phyloP scores from a whole-genome alignment of 1,140 invertebrate species.

The Maconellicoccus hirsutus region DNA sequence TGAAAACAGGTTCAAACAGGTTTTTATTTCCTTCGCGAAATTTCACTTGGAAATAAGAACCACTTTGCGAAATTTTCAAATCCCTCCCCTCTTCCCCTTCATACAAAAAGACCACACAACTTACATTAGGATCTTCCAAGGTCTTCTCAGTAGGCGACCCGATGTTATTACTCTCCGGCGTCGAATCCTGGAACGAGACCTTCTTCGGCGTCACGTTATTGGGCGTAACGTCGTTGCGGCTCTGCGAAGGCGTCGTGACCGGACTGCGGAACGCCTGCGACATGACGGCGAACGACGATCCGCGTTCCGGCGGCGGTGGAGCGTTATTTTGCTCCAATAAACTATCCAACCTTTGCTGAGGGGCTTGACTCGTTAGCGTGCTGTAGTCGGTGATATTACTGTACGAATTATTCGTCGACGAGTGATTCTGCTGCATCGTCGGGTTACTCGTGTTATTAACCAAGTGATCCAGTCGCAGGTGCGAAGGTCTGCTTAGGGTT shows the following conservation, averaged over 20 bases:
- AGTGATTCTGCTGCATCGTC: conserved; percentile 1
- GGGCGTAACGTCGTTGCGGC: conserved; percentile 17
- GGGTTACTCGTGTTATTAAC: conserved; percentile 21
- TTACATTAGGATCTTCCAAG: conserved; percentile 69
- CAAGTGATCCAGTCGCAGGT: conserved; percentile 29
- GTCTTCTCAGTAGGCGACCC: conserved; percentile 43
- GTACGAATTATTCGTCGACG: conserved; percentile 1
- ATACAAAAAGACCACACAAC: conserved; percentile 33
- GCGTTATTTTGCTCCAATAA: conserved; percentile 36
- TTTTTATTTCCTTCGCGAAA: no score
- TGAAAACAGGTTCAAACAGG: no score
- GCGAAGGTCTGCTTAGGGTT: conserved; percentile 13
- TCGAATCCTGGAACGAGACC: conserved; percentile 64
- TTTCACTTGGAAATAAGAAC: no score
- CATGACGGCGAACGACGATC: conserved; percentile 71
- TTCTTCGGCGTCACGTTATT: conserved; percentile 36
- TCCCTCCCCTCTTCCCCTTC: no score
- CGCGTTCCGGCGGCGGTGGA: conserved; percentile 61
- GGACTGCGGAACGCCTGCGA: conserved; percentile 38
- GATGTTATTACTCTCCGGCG: conserved; percentile 34
- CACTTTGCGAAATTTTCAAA: no score
- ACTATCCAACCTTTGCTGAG: conserved; percentile 28
- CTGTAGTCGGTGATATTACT: conserved; percentile 20
- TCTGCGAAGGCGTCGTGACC: conserved; percentile 35
- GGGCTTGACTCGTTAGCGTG: conserved; percentile 11